phyloP scores from a whole-genome alignment of 2,888 invertebrate genomes.

The Apantesis nais region DNA sequence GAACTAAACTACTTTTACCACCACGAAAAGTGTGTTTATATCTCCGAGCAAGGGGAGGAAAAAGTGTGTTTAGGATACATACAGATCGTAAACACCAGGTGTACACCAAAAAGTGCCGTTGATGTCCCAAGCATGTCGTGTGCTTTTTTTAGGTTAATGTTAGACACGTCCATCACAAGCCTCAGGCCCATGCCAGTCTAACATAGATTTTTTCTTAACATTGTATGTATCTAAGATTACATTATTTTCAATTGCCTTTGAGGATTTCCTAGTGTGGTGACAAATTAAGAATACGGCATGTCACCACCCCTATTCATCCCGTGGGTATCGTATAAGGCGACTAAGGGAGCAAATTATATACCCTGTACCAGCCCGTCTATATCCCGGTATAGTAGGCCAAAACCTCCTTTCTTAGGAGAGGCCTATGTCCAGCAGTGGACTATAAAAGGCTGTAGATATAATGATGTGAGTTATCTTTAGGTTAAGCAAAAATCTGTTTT shows the following conservation, averaged over 20 bases:
- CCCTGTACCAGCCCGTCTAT: no score
- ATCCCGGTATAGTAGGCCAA: no score
- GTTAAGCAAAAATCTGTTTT: background rate
- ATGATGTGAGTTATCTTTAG: background rate
- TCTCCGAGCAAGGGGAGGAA: background rate
- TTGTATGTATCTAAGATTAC: background rate
- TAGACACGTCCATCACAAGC: background rate
- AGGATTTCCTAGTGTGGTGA: background rate
- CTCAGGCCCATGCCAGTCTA: background rate
- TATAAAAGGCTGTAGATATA: no score
- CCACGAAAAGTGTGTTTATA: background rate
- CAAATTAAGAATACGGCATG: no score
- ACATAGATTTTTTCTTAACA: background rate
- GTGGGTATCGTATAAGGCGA: no score
- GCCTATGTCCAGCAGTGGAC: no score
- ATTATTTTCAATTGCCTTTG: background rate
- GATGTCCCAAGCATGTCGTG: background rate
- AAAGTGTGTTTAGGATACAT: background rate
- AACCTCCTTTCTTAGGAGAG: no score
- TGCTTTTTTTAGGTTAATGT: background rate
- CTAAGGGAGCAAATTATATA: no score
- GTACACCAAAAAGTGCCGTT: background rate
- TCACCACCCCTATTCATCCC: no score
- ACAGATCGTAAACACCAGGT: background rate
- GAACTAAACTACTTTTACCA: background rate